Evolutionary conservation across 2,888 invertebrate genomes (phyloP), one percentile per base, ranked within the genome.

Genomic region (Pilophorus perplexus): DNA sequence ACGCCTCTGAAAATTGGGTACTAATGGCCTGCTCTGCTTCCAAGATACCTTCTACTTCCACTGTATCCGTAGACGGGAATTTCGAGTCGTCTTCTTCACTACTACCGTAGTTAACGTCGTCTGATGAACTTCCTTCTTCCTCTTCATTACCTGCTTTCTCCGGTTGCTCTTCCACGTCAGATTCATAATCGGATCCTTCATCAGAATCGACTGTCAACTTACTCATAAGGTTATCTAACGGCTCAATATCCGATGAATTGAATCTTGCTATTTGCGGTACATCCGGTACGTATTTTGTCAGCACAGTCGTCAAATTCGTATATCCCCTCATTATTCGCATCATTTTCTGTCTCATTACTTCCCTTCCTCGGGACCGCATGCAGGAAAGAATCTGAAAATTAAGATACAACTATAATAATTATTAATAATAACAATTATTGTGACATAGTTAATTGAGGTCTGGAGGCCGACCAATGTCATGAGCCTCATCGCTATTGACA

Each of bases 311-410:
- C 40, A 68, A 64, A 16, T 71, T 46, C 23, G 81, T 81, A 74
- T 90, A 91, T 2, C 84, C 84, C 67, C 83, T 80, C 46, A 86
- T 81, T 48, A 86, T 84, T 33, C 78, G 79, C 72, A 84, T 80
- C 12, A 90, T 85, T 69, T 84, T 81, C 1, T 75, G 73, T 52
- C 82, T 76, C 18, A 88, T 78, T 62, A 76, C 78, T 33, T 78
- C 75, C 25, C 87, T 80, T 40, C 81, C 78, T 1, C 76, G 75
- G 73, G 81, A 81, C 72, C 83, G 85, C 52, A 88, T 75, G 69
- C 48, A 48, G 23, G 16, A n/a, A 18, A 22, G 23, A 48, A 48
- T 14, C 48, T 48, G 23, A 1, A n/a, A 42, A 42, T n/a, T 20
- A 22, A 20, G 22, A 48, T 18, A 44, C n/a, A 44, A 2, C n/a